Percentiles rank a stretch among this genome's conserved stretches.
Evolutionary conservation across 2,888 invertebrate species (phyloP).

Genomic region (Drosophila meridiana): DNA sequence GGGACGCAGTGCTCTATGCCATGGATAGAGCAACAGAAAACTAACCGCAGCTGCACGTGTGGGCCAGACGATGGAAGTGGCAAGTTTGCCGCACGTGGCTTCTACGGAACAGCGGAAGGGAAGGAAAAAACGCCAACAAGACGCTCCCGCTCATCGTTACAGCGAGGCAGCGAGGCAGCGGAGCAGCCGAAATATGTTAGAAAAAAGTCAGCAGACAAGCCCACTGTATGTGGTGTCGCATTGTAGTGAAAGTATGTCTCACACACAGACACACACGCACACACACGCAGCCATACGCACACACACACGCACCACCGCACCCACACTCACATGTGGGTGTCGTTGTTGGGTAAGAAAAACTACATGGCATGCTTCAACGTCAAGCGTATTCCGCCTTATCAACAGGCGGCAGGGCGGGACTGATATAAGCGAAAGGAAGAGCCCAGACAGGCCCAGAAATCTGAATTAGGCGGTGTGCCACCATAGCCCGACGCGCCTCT

Average conservation of each 20-base stretch:
- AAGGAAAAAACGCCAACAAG: constrained; percentile 57
- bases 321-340: constrained; percentile 34
- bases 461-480: constrained; percentile 52
- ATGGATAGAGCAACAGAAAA: constrained; percentile 49
- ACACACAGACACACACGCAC: background rate
- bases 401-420: constrained; percentile 61
- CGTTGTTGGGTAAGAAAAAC: constrained; percentile 62
- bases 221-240: constrained; percentile 49
- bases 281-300: background rate
- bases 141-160: constrained; percentile 44
- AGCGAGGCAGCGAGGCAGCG: constrained; percentile 11
- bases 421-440: constrained; percentile 44
- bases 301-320: constrained; percentile 5
- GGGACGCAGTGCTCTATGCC: constrained; percentile 15
- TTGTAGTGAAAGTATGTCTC: constrained; percentile 60
- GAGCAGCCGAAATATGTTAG: constrained; percentile 38
- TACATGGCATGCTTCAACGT: constrained; percentile 68
- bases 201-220: constrained; percentile 53
- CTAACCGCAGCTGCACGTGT: constrained; percentile 72
- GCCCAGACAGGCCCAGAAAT: constrained; percentile 48
- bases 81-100: constrained; percentile 66
- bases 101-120: constrained; percentile 37
- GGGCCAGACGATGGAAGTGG: constrained; percentile 40
- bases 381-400: constrained; percentile 52
- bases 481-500: constrained; percentile 9